These are phyloP conservation scores for Pangasianodon hypophthalmus DNA, from an alignment of 2,113 vertebrate genomes.

Conservation along the genomic window DNA sequence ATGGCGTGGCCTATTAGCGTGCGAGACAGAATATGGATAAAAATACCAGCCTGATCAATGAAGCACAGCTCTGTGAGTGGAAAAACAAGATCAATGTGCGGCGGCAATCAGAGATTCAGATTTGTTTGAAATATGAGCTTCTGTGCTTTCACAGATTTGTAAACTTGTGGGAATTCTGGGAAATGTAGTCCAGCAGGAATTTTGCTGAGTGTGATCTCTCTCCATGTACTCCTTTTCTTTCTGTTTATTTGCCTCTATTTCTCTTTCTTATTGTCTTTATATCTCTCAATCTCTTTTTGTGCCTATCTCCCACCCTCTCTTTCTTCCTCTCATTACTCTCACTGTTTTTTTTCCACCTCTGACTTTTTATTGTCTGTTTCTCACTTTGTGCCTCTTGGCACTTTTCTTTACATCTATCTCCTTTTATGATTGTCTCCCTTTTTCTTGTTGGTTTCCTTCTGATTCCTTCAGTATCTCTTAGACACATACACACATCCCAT, in stretches of 20 bases:
- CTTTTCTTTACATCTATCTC: conserved; percentile 20
- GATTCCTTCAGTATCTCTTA: not conserved
- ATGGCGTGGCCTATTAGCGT: not conserved
- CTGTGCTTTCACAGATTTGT: not conserved
- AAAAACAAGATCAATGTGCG: conserved; percentile 1
- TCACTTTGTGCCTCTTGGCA: not conserved
- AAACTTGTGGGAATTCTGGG: not conserved
- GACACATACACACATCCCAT: not conserved
- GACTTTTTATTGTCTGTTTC: not conserved
- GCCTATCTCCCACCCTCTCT: conserved; percentile 29
- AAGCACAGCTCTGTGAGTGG: not conserved
- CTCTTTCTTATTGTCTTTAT: conserved; percentile 33
- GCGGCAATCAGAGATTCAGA: not conserved
- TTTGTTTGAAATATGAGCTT: conserved; percentile 9
- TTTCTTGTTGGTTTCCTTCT: conserved; percentile 21
- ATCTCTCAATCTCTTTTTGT: conserved; percentile 54
- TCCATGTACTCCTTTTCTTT: not conserved
- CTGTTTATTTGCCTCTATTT: not conserved
- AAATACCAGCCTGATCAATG: conserved; percentile 17
- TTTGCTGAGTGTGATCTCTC: not conserved
- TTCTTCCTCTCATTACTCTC: conserved; percentile 21
- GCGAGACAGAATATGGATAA: not conserved
- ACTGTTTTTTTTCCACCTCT: not conserved
- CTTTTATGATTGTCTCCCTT: conserved; percentile 39
- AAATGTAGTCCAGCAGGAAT: not conserved